A percentile compares a stretch with the other conserved stretches of the same genome.
phyloP scores from a whole-genome alignment of 1,140 invertebrate genomes.

The Scaptodrosophila lebanonensis region DNA sequence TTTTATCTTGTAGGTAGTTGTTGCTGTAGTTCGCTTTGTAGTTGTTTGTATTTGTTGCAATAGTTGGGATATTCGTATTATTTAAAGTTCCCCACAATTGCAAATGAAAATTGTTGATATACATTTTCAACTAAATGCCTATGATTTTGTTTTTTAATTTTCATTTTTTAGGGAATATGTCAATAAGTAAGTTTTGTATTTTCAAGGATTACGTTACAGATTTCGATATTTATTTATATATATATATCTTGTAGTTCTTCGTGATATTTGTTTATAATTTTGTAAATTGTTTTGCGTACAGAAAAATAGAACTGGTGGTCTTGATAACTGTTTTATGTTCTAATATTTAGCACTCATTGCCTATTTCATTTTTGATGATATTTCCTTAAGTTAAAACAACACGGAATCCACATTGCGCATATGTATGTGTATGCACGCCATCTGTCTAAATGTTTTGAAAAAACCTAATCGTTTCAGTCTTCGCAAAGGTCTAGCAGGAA shows the following conservation, averaged over 20 bases:
- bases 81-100: constrained; percentile 27
- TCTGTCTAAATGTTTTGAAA: no score
- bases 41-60: constrained; percentile 39
- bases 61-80: constrained; percentile 68
- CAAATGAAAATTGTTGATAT: constrained; percentile 46
- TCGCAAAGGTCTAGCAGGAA: no score
- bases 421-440: constrained; percentile 27
- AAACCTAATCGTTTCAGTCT: no score
- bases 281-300: not conserved
- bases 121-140: constrained; percentile 56
- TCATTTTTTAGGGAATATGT: no score
- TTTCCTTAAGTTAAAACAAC: no score
- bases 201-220: constrained; percentile 53
- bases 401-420: constrained; percentile 15
- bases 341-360: constrained; percentile 6
- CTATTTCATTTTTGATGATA: not conserved
- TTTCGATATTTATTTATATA: constrained; percentile 19
- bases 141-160: no score
- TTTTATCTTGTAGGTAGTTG: constrained; percentile 41
- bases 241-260: constrained; percentile 40
- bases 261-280: not conserved
- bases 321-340: constrained; percentile 10
- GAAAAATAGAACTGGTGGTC: constrained; percentile 39
- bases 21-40: constrained; percentile 51
- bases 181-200: constrained; percentile 26